Percentiles rank a stretch among this genome's conserved stretches.
phyloP scores from a whole-genome alignment of 2,113 vertebrate species.

The Lamprologus callipterus region DNA sequence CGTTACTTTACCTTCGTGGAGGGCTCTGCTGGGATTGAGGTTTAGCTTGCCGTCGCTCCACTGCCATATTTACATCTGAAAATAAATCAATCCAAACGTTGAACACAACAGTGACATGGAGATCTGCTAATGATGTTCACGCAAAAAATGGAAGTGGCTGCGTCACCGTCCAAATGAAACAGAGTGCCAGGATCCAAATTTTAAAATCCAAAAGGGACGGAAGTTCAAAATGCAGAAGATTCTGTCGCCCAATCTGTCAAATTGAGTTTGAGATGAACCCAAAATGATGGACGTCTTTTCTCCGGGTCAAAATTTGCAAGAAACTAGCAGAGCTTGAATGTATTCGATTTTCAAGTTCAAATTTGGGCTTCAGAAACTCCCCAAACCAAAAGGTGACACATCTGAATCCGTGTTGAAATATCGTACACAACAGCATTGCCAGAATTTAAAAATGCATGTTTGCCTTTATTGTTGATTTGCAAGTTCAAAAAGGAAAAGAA shows the following conservation, averaged over 20 bases:
- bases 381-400: background rate
- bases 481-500: background rate
- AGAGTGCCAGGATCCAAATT: constrained; percentile 29
- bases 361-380: background rate
- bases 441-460: background rate
- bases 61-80: constrained; percentile 99
- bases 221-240: constrained; percentile 25
- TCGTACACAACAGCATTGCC: background rate
- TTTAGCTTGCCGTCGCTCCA: constrained; percentile 98
- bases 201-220: constrained; percentile 40
- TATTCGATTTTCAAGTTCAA: background rate
- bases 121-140: constrained; percentile 40
- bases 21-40: constrained; percentile 95
- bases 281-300: background rate
- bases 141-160: constrained; percentile 17
- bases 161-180: constrained; percentile 48
- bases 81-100: constrained; percentile 99
- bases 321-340: background rate
- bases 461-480: constrained; percentile 7
- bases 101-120: constrained; percentile 75
- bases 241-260: background rate
- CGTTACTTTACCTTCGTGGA: constrained; percentile 98
- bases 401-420: background rate
- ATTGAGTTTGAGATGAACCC: background rate
- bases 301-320: background rate